A percentile compares a stretch with the other conserved stretches of the same genome.
Conservation (phyloP, 2,797 vertebrate genomes). For the Melanotaenia maccullochi region DNA sequence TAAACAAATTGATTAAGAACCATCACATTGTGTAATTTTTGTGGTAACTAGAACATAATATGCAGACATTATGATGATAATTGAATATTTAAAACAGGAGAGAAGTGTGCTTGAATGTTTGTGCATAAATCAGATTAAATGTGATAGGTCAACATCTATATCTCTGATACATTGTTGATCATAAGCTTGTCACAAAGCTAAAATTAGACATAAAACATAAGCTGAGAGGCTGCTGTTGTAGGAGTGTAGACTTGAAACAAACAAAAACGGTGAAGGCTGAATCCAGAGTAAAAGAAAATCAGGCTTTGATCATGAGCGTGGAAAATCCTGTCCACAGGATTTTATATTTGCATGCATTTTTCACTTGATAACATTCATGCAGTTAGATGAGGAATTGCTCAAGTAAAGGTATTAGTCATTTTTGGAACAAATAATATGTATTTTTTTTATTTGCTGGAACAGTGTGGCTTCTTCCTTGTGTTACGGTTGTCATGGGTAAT, state of each 20-base stretch:
- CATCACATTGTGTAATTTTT: slow-evolving; percentile 31
- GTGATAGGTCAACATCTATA: slow-evolving; percentile 44
- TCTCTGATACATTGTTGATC: slow-evolving; percentile 58
- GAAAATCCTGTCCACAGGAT: slow-evolving; percentile 91
- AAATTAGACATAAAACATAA: slow-evolving; percentile 58
- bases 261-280: slow-evolving; percentile 86
- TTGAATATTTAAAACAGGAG: slow-evolving; percentile 41
- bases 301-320: slow-evolving; percentile 90
- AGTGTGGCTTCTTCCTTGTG: slow-evolving; percentile 58
- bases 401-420: slow-evolving; percentile 86
- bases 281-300: slow-evolving; percentile 87
- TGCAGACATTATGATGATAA: slow-evolving; percentile 46
- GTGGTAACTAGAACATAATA: slow-evolving; percentile 37
- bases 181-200: slow-evolving; percentile 70
- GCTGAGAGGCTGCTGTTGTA: slow-evolving; percentile 67
- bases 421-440: slow-evolving; percentile 84
- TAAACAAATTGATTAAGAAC: slow-evolving; percentile 49
- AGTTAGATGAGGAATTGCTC: slow-evolving; percentile 87
- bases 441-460: slow-evolving; percentile 66
- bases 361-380: slow-evolving; percentile 90
- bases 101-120: slow-evolving; percentile 23
- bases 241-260: slow-evolving; percentile 82
- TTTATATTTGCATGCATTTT: slow-evolving; percentile 90
- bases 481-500: slow-evolving; percentile 74
- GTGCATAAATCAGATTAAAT: slow-evolving; percentile 63